These are phyloP conservation scores for Isichthys henryi DNA, from an alignment of 2,113 vertebrate species.

Conservation along the genomic window DNA sequence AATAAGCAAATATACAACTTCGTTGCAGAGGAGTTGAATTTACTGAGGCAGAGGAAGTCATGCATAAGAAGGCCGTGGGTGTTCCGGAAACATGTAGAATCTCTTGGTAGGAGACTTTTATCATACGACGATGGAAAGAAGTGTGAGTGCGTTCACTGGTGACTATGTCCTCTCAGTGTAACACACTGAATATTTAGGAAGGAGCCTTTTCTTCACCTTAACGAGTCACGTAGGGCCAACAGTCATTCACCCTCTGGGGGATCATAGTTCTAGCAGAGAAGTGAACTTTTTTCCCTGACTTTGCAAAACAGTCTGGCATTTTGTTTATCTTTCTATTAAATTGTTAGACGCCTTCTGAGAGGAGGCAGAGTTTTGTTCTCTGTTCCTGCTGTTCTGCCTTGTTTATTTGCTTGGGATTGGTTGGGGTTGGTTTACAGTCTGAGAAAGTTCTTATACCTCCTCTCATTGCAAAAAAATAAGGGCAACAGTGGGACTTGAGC, in stretches of 20 bases:
- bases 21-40: not conserved
- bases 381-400: not conserved
- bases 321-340: constrained; percentile 20
- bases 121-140: not conserved
- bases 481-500: not conserved
- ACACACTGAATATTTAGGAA: not conserved
- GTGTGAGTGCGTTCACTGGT: not conserved
- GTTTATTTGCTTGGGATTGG: not conserved
- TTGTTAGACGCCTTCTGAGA: not conserved
- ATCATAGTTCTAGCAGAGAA: not conserved
- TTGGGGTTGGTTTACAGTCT: not conserved
- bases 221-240: not conserved
- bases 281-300: not conserved
- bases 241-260: not conserved
- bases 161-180: not conserved
- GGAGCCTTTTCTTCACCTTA: not conserved
- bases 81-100: not conserved
- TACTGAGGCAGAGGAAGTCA: not conserved
- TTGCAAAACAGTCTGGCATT: not conserved
- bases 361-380: not conserved
- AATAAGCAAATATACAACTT: constrained; percentile 36
- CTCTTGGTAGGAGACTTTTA: not conserved
- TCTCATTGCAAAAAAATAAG: not conserved
- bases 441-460: not conserved
- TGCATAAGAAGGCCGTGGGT: not conserved